phyloP scores from a whole-genome alignment of 37 sponge, comb jelly and placozoan species.

The Spongilla lacustris region DNA sequence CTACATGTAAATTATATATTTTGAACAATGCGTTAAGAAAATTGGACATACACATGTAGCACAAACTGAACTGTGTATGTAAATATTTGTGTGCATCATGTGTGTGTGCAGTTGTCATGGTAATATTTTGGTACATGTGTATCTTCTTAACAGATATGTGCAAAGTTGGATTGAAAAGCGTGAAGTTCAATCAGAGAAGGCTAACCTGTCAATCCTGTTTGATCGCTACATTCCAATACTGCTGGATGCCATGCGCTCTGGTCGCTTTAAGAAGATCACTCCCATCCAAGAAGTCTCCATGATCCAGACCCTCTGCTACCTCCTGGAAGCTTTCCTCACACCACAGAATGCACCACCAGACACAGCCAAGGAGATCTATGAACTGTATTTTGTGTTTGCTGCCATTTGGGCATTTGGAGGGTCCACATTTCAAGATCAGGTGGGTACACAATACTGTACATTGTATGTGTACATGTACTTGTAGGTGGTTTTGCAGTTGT shows the following conservation, averaged over 20 bases:
- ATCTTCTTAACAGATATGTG: slow-evolving; percentile 62
- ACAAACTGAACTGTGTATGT: too few species aligned
- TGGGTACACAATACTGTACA: background rate
- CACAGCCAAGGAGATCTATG: slow-evolving; percentile 94
- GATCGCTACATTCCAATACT: slow-evolving; percentile 93
- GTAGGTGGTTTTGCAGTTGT: too few species aligned
- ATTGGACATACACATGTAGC: background rate
- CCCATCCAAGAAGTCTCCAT: slow-evolving; percentile 93
- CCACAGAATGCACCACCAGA: slow-evolving; percentile 96
- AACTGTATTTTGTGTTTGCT: slow-evolving; percentile 97
- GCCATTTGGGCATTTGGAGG: slow-evolving; percentile 99
- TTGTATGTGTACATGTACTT: background rate
- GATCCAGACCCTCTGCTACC: slow-evolving; percentile 98
- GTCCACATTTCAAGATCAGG: slow-evolving; percentile 98
- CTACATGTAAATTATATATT: too few species aligned
- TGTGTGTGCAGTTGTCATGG: too few species aligned
- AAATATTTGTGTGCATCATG: too few species aligned
- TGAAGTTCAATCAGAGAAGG: slow-evolving; percentile 95
- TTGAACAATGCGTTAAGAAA: too few species aligned
- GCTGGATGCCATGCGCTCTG: slow-evolving; percentile 75
- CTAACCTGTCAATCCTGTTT: slow-evolving; percentile 95
- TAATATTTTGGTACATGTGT: too few species aligned
- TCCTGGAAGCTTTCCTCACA: slow-evolving; percentile 92
- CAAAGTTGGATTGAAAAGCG: slow-evolving; percentile 96
- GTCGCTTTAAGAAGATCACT: slow-evolving; percentile 97